Percentiles rank a stretch among this genome's conserved stretches.
These are phyloP conservation scores for Plemyria rubiginata DNA, from an alignment of 2,888 invertebrate genomes.

Conservation along the genomic window DNA sequence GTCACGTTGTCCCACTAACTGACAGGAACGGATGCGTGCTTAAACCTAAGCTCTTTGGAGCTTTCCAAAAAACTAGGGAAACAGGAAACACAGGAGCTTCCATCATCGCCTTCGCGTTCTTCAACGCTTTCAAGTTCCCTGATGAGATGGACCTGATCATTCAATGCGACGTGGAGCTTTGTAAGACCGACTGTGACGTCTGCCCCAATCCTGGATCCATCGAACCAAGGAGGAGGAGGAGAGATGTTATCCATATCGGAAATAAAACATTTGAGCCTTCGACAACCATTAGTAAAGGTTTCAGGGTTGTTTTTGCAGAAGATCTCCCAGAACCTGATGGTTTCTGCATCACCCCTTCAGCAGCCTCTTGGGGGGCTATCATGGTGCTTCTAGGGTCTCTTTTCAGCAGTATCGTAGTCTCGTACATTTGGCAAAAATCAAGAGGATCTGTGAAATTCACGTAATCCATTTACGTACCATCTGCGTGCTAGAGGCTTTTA, in stretches of 20 bases:
- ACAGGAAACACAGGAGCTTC: conserved; percentile 90
- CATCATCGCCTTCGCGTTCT: conserved; percentile 91
- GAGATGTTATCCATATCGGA: conserved; percentile 74
- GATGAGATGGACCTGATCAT: conserved; percentile 93
- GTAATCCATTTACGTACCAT: conserved; percentile 40
- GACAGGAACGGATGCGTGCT: conserved; percentile 91
- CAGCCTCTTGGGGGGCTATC: conserved; percentile 86
- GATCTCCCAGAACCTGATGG: conserved; percentile 82
- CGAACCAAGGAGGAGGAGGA: conserved; percentile 75
- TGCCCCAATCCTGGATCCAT: conserved; percentile 88
- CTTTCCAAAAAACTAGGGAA: conserved; percentile 92
- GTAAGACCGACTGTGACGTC: conserved; percentile 91
- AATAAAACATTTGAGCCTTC: conserved; percentile 84
- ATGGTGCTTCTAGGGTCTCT: conserved; percentile 86
- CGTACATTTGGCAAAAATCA: conserved; percentile 74
- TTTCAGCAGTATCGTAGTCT: conserved; percentile 76
- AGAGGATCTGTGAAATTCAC: conserved; percentile 64
- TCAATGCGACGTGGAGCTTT: conserved; percentile 92
- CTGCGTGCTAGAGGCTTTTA: conserved; percentile 21
- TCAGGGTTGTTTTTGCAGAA: conserved; percentile 88
- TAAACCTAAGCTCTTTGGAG: conserved; percentile 91
- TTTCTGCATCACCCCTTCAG: conserved; percentile 87
- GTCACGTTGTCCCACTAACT: conserved; percentile 88
- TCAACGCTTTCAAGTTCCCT: conserved; percentile 93
- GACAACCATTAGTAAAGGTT: conserved; percentile 86